These are phyloP conservation scores for Vimba vimba DNA, from an alignment of 2,113 vertebrate species.

Conservation along the genomic window DNA sequence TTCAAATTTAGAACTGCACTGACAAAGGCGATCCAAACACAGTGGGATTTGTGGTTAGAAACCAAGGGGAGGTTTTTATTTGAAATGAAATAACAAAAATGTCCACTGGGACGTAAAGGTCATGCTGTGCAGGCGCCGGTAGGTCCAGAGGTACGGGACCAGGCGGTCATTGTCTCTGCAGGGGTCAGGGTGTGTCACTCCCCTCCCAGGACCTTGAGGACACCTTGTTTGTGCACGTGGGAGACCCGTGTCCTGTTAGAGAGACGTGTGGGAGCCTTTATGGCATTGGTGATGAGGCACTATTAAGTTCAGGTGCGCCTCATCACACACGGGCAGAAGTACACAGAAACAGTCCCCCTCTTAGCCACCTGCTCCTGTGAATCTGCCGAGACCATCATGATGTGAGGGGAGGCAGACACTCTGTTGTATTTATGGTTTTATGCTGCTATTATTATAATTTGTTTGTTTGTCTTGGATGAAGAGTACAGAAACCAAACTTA, in stretches of 20 bases:
- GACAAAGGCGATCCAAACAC: neutral
- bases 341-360: neutral
- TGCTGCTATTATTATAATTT: neutral
- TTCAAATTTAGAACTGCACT: neutral
- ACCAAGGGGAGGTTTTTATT: neutral
- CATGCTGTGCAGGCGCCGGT: neutral
- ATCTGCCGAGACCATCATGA: neutral
- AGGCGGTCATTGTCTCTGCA: neutral
- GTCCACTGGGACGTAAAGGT: conserved; percentile 1
- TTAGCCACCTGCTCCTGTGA: conserved; percentile 28
- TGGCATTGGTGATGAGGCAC: conserved; percentile 1
- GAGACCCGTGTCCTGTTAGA: neutral
- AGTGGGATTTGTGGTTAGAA: neutral
- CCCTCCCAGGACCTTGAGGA: neutral
- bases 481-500: neutral
- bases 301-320: neutral
- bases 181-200: neutral
- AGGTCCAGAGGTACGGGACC: neutral
- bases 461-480: neutral
- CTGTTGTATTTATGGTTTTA: neutral
- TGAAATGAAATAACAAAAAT: conserved; percentile 1
- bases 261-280: neutral
- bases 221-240: neutral
- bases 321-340: neutral
- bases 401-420: neutral